Percentiles rank a stretch among this genome's conserved stretches.
Evolutionary conservation across 2,888 invertebrate species (phyloP).

Genomic region (Heteromurus nitidus): DNA sequence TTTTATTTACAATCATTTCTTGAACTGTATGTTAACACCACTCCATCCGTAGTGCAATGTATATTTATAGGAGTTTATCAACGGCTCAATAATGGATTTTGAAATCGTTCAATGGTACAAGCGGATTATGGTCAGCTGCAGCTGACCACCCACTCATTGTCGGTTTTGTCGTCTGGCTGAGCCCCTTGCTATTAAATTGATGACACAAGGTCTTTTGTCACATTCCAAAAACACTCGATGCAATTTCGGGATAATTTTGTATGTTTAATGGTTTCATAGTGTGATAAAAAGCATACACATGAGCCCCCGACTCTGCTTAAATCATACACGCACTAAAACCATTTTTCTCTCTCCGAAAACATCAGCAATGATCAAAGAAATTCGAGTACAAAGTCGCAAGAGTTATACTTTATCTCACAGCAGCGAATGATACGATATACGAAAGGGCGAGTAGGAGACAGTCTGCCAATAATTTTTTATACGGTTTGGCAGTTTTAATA

Average conservation of each 20-base stretch:
- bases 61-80: too few species aligned
- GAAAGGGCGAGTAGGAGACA: not conserved
- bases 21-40: too few species aligned
- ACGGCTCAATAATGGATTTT: too few species aligned
- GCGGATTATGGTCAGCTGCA: too few species aligned
- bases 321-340: not conserved
- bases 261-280: not conserved
- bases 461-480: slow-evolving; percentile 45
- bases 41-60: too few species aligned
- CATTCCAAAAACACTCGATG: not conserved
- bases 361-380: not conserved
- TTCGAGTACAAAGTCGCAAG: not conserved
- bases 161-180: too few species aligned
- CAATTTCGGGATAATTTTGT: not conserved
- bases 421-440: not conserved
- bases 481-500: slow-evolving; percentile 51
- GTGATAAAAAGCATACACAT: not conserved
- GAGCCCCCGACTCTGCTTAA: not conserved
- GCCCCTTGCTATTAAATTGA: too few species aligned
- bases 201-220: too few species aligned
- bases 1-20: too few species aligned
- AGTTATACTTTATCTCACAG: not conserved
- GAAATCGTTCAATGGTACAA: too few species aligned
- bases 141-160: too few species aligned
- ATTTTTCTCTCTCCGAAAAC: not conserved